Conservation (phyloP, 2,888 invertebrate genomes). For the Corbicula japonica region DNA sequence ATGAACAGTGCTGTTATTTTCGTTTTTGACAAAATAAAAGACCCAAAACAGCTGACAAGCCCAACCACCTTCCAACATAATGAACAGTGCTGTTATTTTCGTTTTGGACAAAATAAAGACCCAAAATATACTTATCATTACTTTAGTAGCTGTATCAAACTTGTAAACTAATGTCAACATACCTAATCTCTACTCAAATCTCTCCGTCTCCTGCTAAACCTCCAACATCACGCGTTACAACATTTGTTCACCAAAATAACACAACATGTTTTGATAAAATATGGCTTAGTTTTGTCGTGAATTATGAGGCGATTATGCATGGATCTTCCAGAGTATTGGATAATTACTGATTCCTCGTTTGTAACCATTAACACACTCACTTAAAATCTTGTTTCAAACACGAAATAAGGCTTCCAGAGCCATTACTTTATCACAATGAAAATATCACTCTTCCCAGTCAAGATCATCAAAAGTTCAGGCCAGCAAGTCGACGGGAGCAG, state of each 20-base stretch:
- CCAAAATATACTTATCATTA: too few species aligned
- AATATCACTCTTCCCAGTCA: conserved; percentile 74
- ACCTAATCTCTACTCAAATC: too few species aligned
- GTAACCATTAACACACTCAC: conserved; percentile 18
- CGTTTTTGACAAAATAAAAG: too few species aligned
- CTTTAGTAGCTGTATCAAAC: too few species aligned
- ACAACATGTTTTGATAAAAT: conserved; percentile 55
- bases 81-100: too few species aligned
- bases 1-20: too few species aligned
- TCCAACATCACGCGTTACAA: conserved; percentile 16
- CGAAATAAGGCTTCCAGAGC: conserved; percentile 82
- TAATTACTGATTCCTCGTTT: background rate
- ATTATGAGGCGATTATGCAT: conserved; percentile 14
- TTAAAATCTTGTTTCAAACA: conserved; percentile 61
- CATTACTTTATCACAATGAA: conserved; percentile 78
- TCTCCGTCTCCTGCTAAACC: too few species aligned
- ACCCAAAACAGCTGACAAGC: too few species aligned
- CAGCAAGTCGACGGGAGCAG: conserved; percentile 67
- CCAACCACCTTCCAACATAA: too few species aligned
- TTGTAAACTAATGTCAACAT: too few species aligned
- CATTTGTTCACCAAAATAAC: conserved; percentile 30
- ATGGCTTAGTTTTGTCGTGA: conserved; percentile 40
- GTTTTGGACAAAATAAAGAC: too few species aligned
- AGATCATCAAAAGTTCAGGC: conserved; percentile 79
- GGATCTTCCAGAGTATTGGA: conserved; percentile 5